Evolutionary conservation across 1,140 invertebrate species (phyloP), one percentile per base, ranked within the genome.

Genomic region (Apolygus lucorum): DNA sequence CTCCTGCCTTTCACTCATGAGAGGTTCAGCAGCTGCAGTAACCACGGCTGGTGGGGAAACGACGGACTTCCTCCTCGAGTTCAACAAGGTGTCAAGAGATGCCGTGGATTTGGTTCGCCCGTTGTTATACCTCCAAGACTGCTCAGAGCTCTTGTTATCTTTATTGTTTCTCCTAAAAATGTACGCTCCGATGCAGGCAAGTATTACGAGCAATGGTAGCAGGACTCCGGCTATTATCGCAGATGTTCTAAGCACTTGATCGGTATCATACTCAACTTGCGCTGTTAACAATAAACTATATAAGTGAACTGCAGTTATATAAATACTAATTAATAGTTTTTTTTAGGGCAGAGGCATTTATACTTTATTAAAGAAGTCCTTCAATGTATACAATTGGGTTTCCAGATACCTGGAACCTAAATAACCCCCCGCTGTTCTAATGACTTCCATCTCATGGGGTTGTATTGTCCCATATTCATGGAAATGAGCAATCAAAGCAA

Each of bases 151-250:
- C n/a, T n/a, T n/a, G n/a, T n/a, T n/a, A n/a, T 71, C 69, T 52
- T 72, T 52, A 78, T 85, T 83, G 78, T 85, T 84, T 78, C 64
- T 14, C 26, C 64, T 28, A 4, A 13, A 66, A 34, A 66, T 17
- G 17, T 17, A 28, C 26, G 84, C 88, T 28, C 84, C 86, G 34
- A 87, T 78, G 74, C 89, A 91, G 65, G 90, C 72, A 1, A 76
- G 67, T 42, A 72, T 29, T 49, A 84, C 72, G n/a, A 84, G 34
- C 22, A 84, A 72, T 22, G 84, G 84, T 54, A 85, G 72, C 8
- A 85, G 71, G 2, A 84, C 76, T 2, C 76, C 78, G 26, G 83
- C 34, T 2, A 82, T 78, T 22, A 83, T 78, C 2, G 79, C 80
- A 2, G 78, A 76, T 1, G 82, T 81, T 66, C 77, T 79, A 29